Percentiles rank a stretch among this genome's conserved stretches.
phyloP scores from a whole-genome alignment of 2,888 invertebrate genomes.

The Drosophila colorata region DNA sequence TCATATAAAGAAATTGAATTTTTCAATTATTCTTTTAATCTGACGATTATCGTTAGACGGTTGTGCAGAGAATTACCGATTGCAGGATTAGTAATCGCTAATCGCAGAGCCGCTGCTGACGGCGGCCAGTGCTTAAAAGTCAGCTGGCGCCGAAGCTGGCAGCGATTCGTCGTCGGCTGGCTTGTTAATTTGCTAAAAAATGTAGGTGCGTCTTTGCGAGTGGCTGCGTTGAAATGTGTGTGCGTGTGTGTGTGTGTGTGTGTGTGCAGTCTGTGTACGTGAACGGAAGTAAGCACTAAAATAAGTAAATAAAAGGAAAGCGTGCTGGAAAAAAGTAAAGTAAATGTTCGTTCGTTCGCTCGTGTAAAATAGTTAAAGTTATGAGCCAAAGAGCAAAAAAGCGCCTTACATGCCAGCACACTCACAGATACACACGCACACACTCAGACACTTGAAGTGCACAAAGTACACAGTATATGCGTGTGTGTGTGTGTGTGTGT shows the following conservation, averaged over 20 bases:
- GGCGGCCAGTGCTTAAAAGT: too few relatives aligned
- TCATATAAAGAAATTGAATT: too few relatives aligned
- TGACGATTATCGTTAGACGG: too few relatives aligned
- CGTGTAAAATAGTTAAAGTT: constrained; percentile 76
- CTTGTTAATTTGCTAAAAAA: constrained; percentile 64
- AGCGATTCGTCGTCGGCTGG: constrained; percentile 15
- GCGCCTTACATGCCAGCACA: constrained; percentile 41
- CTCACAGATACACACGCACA: constrained; percentile 11
- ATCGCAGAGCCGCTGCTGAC: constrained; percentile 10
- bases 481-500: constrained; percentile 19
- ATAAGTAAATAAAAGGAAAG: constrained; percentile 65
- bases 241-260: constrained; percentile 6
- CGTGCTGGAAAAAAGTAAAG: constrained; percentile 33
- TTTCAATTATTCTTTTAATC: too few relatives aligned
- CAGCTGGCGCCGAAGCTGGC: constrained; percentile 4
- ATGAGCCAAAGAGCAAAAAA: constrained; percentile 64
- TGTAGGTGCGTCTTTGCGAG: constrained; percentile 11
- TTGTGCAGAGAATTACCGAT: too few relatives aligned
- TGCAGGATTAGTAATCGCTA: neutral
- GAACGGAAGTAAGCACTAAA: constrained; percentile 59
- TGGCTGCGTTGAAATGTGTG: neutral
- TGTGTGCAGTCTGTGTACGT: constrained; percentile 14
- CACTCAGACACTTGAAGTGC: constrained; percentile 33
- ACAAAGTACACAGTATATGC: constrained; percentile 31
- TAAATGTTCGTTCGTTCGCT: constrained; percentile 57